Evolutionary conservation across 2,797 vertebrate species (phyloP).

Genomic region (Acanthiza pusilla): DNA sequence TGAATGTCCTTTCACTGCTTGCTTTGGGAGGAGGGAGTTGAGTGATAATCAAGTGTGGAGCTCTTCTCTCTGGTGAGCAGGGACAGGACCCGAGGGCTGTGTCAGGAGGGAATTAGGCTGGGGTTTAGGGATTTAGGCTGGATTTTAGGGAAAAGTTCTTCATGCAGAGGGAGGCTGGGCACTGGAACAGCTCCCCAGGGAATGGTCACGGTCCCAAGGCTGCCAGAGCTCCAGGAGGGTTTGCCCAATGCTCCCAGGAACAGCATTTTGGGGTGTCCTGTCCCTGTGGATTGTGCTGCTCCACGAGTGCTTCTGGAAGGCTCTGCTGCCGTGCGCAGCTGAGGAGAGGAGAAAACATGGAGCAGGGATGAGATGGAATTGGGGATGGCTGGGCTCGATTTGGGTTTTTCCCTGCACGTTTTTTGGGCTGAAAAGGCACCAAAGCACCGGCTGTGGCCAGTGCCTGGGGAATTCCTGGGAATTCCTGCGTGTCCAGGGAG

Average conservation of each 20-base stretch:
- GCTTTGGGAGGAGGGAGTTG: neutral
- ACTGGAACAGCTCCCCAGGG: neutral
- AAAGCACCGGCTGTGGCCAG: neutral
- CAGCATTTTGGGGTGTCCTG: neutral
- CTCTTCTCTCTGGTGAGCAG: neutral
- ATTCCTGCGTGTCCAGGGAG: neutral
- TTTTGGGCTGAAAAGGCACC: neutral
- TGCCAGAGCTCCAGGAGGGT: neutral
- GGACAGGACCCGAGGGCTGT: neutral
- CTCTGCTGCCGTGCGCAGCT: neutral
- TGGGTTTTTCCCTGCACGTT: neutral
- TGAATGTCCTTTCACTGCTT: neutral
- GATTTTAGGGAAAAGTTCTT: neutral
- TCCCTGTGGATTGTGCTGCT: neutral
- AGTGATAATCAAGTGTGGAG: neutral
- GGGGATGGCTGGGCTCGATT: neutral
- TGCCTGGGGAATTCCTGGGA: neutral
- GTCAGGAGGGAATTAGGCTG: neutral
- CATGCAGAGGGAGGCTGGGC: neutral
- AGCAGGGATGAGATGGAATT: neutral
- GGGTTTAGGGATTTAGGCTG: neutral
- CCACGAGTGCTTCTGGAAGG: neutral
- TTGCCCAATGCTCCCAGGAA: neutral
- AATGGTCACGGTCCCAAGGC: fast-evolving
- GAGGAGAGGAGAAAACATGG: neutral